phyloP scores from a whole-genome alignment of 2,797 vertebrate genomes.

The Esox lucius region DNA sequence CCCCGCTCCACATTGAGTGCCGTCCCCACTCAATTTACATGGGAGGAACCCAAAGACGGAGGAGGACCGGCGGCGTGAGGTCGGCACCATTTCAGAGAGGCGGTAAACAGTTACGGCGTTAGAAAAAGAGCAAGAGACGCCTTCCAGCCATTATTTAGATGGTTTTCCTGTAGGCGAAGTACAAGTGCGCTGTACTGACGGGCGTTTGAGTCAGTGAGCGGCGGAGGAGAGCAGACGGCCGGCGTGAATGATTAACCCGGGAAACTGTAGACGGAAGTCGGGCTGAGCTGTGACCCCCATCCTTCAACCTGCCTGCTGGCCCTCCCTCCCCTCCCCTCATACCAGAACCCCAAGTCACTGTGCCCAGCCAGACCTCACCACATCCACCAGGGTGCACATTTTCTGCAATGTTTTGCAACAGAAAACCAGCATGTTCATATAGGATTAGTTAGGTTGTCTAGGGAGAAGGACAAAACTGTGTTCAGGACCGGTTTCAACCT shows the following conservation, averaged over 20 bases:
- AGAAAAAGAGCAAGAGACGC: too few relatives aligned
- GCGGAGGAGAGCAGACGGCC: not conserved
- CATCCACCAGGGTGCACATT: slow-evolving; percentile 15
- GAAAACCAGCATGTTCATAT: not conserved
- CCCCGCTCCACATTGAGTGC: slow-evolving; percentile 21
- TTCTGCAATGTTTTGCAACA: not conserved
- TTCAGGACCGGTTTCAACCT: too few relatives aligned
- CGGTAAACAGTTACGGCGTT: too few relatives aligned
- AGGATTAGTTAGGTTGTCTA: too few relatives aligned
- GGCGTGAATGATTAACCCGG: not conserved
- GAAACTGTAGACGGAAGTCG: not conserved
- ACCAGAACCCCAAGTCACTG: not conserved
- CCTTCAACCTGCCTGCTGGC: not conserved
- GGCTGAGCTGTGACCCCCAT: not conserved
- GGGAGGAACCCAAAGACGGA: slow-evolving; percentile 38
- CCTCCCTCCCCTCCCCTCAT: not conserved
- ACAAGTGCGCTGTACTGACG: too few relatives aligned
- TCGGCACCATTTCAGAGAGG: too few relatives aligned
- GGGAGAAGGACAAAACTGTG: too few relatives aligned
- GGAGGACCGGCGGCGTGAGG: slow-evolving; percentile 9
- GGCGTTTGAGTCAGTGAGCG: not conserved
- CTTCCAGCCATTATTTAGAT: too few relatives aligned
- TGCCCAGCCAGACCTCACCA: not conserved
- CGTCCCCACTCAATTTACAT: slow-evolving; percentile 21
- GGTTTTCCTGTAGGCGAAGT: too few relatives aligned